Evolutionary conservation across 2,888 invertebrate genomes (phyloP), one percentile per base, ranked within the genome.

Genomic region (Autographa gamma): DNA sequence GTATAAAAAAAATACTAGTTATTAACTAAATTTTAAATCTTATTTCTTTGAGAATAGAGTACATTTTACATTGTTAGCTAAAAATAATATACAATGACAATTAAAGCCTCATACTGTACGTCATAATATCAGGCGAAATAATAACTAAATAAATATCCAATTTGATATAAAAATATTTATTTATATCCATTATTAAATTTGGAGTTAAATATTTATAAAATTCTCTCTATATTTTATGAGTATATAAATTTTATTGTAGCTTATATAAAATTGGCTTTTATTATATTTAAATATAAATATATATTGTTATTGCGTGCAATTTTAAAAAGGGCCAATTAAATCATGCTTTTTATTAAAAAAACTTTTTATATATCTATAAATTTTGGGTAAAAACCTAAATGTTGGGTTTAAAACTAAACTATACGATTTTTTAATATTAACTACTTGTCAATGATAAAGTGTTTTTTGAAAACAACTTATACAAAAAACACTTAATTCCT

Each of bases 281-380:
- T n/a, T 48, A 48, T 48, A n/a, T 48, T 48, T 48, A n/a, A 48
- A n/a, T 48, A 48, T 48, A 48, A n/a, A 48, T 38, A n/a, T 16
- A 41, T 43, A 48, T 48, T 48, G 48, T 48, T 48, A 48, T 48
- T 0, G 16, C 0, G 43, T 48, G 16, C 16, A n/a, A 48, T 48
- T n/a, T n/a, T n/a, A 3, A 43, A 16, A 43, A 43, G 43, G 43
- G 43, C 43, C 43, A 43, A 43, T 41, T 41, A 11, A 41, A 41
- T 13, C 13, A 38, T 38, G 38, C 9, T 52, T 18, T 52, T 18
- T 34, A 5, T 34, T 8, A 8, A 34, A 34, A 38, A 38, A 38
- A 11, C 11, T 38, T 38, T 11, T 38, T 38, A 8, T 38, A 38
- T 38, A 5, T 8, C 8, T 38, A 38, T 9, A 9, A 38, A 38